Conservation (phyloP, 2,888 invertebrate species). For the Argyresthia albistria region DNA sequence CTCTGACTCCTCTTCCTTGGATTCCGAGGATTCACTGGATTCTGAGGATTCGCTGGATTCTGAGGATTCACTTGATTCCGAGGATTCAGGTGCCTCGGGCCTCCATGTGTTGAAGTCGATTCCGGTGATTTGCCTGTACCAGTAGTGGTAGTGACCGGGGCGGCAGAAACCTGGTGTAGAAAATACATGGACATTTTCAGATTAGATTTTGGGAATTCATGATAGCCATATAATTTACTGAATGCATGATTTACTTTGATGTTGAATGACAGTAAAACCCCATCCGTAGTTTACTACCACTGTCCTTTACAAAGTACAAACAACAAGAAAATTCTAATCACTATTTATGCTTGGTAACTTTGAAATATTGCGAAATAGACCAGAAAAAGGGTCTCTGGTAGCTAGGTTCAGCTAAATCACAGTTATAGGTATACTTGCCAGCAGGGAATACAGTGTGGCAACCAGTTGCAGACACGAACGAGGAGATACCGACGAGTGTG, state of each 20-base stretch:
- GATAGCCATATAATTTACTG: too few species aligned
- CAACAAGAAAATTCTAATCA: too few species aligned
- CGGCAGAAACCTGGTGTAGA: conserved; percentile 34
- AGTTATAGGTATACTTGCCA: conserved; percentile 21
- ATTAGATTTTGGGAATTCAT: too few species aligned
- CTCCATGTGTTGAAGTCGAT: conserved; percentile 29
- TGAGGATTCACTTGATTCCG: too few species aligned
- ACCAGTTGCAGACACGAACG: conserved; percentile 43
- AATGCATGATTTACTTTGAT: too few species aligned
- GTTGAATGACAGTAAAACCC: too few species aligned
- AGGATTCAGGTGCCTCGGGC: background rate
- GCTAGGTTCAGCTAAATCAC: background rate
- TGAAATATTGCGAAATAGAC: background rate
- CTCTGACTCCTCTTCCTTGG: too few species aligned
- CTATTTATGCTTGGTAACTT: background rate
- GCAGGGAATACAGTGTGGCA: conserved; percentile 45
- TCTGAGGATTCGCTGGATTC: too few species aligned
- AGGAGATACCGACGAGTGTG: conserved; percentile 38
- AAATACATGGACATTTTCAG: background rate
- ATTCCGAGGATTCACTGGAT: too few species aligned
- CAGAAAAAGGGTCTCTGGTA: background rate
- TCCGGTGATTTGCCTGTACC: conserved; percentile 28
- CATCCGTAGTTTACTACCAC: too few species aligned
- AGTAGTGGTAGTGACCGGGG: conserved; percentile 37
- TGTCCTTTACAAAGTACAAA: too few species aligned